phyloP scores from a whole-genome alignment of 2,888 invertebrate species.

The Eilema griseolum region DNA sequence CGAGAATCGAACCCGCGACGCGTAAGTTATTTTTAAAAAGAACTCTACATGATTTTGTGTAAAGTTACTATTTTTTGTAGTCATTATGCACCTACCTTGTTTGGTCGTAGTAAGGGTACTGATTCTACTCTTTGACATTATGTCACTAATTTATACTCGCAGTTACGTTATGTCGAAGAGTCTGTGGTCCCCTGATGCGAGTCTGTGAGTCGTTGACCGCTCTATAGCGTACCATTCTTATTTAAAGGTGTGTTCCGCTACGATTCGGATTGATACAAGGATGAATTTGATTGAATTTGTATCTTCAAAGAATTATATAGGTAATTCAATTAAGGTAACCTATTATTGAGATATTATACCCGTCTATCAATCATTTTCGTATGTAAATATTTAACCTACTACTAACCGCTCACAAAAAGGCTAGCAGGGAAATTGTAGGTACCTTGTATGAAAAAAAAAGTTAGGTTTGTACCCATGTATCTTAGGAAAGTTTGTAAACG shows the following conservation, averaged over 20 bases:
- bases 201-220: constrained; percentile 44
- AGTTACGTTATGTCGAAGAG: constrained; percentile 21
- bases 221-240: constrained; percentile 28
- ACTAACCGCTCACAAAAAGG: background rate
- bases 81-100: constrained; percentile 8
- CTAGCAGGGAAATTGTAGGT: no score
- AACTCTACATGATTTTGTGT: background rate
- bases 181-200: constrained; percentile 21
- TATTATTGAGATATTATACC: background rate
- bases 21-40: background rate
- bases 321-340: background rate
- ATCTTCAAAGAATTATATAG: background rate
- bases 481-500: no score
- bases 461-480: no score
- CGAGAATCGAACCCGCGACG: background rate
- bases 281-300: constrained; percentile 15
- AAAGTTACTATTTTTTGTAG: constrained; percentile 17
- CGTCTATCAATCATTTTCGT: no score
- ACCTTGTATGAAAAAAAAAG: no score
- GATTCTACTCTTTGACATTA: constrained; percentile 19
- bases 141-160: constrained; percentile 18
- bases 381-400: background rate
- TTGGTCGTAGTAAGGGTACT: constrained; percentile 15
- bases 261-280: constrained; percentile 26
- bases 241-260: constrained; percentile 7